These are phyloP conservation scores for Leucoraja erinaceus DNA, from an alignment of 2,113 vertebrate genomes.

Conservation along the genomic window DNA sequence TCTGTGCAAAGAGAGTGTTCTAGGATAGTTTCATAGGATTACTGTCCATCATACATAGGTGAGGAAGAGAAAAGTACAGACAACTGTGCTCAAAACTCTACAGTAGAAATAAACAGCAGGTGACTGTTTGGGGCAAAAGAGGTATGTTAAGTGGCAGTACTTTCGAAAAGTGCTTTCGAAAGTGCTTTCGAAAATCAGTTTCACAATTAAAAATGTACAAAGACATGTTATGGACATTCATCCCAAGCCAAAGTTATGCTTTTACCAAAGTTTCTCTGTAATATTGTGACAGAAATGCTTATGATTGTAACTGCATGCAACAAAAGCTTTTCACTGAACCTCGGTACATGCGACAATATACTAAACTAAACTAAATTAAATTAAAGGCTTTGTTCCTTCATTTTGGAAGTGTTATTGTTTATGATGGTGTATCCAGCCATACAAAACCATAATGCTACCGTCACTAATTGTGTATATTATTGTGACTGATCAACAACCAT, in stretches of 20 bases:
- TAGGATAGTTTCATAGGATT: background rate
- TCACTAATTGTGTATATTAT: background rate
- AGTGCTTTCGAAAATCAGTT: background rate
- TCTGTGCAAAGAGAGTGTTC: background rate
- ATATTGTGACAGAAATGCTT: background rate
- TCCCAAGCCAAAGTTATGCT: background rate
- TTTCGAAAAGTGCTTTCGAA: no score
- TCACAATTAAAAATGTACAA: background rate
- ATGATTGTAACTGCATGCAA: no score
- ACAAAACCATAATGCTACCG: background rate
- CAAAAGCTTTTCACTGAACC: no score
- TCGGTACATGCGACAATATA: no score
- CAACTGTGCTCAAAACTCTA: background rate
- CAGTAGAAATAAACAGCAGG: background rate
- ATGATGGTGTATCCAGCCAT: background rate
- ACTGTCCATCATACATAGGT: background rate
- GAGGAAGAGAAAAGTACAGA: background rate
- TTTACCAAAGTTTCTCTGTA: background rate
- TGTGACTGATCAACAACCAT: background rate
- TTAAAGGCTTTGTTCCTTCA: background rate
- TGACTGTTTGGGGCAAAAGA: no score
- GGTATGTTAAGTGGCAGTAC: background rate
- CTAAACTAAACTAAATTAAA: no score
- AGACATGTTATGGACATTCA: no score
- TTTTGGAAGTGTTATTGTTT: background rate